Evolutionary conservation across 2,113 vertebrate species (phyloP).

Genomic region (Ceyx melanurus): DNA sequence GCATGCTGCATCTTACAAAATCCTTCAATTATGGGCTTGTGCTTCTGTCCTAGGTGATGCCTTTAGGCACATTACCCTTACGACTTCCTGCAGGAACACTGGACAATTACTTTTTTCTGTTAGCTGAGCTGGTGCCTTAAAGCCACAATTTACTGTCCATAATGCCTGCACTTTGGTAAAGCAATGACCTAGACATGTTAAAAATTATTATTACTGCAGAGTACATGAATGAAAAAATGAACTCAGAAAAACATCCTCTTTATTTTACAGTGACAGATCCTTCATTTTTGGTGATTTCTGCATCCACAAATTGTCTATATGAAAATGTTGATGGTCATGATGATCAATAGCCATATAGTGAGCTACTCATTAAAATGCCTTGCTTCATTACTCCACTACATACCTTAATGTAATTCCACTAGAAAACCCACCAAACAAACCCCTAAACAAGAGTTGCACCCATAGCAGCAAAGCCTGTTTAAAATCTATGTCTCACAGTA

Average conservation of each 20-base stretch:
- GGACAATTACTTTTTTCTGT: not conserved
- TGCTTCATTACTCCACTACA: not conserved
- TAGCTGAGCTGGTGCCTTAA: not conserved
- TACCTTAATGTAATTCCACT: not conserved
- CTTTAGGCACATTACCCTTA: not conserved
- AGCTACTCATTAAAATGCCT: slow-evolving; percentile 14
- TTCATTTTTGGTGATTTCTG: not conserved
- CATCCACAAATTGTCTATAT: not conserved
- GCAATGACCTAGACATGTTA: slow-evolving; percentile 16
- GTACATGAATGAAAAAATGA: not conserved
- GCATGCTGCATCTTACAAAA: not conserved
- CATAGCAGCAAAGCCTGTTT: slow-evolving; percentile 19
- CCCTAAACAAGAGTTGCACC: not conserved
- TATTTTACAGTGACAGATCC: not conserved
- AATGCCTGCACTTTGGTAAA: slow-evolving; percentile 3
- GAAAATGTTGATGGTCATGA: not conserved
- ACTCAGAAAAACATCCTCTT: not conserved
- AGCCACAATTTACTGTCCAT: slow-evolving; percentile 7
- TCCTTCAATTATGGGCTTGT: not conserved
- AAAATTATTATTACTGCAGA: slow-evolving; percentile 2
- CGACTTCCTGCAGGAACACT: not conserved
- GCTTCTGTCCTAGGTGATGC: not conserved
- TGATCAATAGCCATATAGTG: not conserved
- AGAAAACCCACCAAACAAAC: not conserved
- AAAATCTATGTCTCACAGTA: not conserved